phyloP scores from a whole-genome alignment of 2,888 invertebrate genomes.

The Nephrotoma flavescens region DNA sequence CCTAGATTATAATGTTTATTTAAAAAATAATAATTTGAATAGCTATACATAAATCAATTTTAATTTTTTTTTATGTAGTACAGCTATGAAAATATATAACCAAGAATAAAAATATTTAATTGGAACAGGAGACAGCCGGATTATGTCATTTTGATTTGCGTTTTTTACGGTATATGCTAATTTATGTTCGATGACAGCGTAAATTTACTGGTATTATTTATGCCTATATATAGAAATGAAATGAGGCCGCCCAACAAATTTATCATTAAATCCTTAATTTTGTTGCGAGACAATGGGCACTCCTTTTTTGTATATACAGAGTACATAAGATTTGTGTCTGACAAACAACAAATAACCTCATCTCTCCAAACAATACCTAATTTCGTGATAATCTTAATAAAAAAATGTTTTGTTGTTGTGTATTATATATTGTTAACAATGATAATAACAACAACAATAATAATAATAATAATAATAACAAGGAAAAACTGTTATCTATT shows the following conservation, averaged over 20 bases:
- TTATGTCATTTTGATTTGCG: not conserved
- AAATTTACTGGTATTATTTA: too few relatives aligned
- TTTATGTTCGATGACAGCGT: not conserved
- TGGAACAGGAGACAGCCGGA: not conserved
- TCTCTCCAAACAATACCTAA: not conserved
- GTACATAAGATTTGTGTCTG: not conserved
- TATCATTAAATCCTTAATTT: not conserved
- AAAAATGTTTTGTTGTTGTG: not conserved
- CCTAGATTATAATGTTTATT: not conserved
- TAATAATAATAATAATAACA: not conserved
- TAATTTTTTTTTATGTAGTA: not conserved
- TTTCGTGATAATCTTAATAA: not conserved
- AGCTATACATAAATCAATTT: not conserved
- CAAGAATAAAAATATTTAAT: not conserved
- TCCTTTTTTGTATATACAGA: not conserved
- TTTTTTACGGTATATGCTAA: not conserved
- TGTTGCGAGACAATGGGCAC: not conserved
- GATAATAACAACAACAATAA: not conserved
- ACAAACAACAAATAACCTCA: not conserved
- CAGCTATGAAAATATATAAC: not conserved
- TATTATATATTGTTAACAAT: not conserved
- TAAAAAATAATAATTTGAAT: not conserved
- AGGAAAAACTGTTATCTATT: not conserved
- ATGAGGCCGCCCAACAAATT: not conserved
- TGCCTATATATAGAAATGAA: too few relatives aligned